phyloP scores from a whole-genome alignment of 2,113 vertebrate species.

The Trichomycterus rosablanca region DNA sequence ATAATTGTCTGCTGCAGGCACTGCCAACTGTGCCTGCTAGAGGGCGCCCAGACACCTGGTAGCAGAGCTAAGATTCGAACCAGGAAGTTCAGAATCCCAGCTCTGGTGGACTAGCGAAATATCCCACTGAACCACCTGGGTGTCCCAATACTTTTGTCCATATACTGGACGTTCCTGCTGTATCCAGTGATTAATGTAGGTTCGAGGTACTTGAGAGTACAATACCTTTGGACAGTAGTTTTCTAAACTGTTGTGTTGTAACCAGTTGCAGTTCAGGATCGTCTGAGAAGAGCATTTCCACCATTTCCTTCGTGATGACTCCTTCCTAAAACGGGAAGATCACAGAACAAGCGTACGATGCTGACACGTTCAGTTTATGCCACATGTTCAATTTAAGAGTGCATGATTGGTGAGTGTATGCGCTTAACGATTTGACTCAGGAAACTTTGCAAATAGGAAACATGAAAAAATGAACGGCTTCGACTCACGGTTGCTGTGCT shows the following conservation, averaged over 20 bases:
- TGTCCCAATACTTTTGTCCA: no score
- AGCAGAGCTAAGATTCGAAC: no score
- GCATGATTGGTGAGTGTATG: not conserved
- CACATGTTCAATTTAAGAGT: no score
- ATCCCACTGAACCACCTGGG: no score
- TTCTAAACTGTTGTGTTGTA: constrained; percentile 95
- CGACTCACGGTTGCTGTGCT: constrained; percentile 75
- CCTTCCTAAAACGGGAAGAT: constrained; percentile 75
- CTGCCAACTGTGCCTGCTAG: no score
- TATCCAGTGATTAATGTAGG: no score
- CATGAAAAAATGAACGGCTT: not conserved
- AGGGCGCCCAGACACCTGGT: no score
- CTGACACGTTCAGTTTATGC: not conserved
- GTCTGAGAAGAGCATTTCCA: constrained; percentile 95
- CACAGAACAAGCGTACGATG: not conserved
- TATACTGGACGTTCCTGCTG: no score
- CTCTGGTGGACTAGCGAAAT: no score
- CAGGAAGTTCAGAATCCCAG: no score
- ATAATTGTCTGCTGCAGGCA: no score
- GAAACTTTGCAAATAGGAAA: not conserved
- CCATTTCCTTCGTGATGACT: constrained; percentile 94
- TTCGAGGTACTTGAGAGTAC: no score
- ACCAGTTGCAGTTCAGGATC: constrained; percentile 89
- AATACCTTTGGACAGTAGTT: constrained; percentile 98
- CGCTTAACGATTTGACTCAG: not conserved